phyloP scores from a whole-genome alignment of 1,140 invertebrate species.

The Melipona quadrifasciata region DNA sequence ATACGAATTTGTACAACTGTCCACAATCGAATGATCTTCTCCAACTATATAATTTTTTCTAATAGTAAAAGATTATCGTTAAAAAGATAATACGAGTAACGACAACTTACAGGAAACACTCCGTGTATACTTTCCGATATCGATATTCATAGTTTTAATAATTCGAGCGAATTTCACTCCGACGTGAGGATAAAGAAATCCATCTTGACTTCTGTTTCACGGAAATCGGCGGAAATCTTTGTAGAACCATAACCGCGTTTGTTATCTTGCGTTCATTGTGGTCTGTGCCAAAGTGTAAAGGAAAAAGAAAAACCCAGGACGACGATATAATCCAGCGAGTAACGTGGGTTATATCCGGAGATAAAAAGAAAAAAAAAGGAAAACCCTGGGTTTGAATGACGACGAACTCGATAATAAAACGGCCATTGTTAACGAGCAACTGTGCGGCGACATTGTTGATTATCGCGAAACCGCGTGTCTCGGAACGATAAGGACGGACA shows the following conservation, averaged over 20 bases:
- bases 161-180: no score
- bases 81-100: no score
- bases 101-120: no score
- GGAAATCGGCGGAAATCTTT: not conserved
- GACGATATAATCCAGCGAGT: conserved; percentile 33
- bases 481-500: conserved; percentile 70
- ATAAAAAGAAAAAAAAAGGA: not conserved
- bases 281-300: no score
- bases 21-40: no score
- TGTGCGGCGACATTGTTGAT: conserved; percentile 70
- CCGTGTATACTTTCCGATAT: no score
- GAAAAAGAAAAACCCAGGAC: not conserved
- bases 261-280: not conserved
- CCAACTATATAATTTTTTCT: no score
- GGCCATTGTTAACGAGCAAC: conserved; percentile 60
- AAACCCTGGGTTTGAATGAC: not conserved
- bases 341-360: no score
- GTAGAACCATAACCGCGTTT: not conserved
- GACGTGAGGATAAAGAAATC: no score
- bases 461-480: conserved; percentile 78
- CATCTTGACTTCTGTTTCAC: not conserved
- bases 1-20: no score
- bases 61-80: no score
- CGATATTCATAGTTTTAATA: no score
- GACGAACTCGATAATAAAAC: conserved; percentile 36